Base-by-base conservation (phyloP, 2,797 vertebrate genomes). In the Sebastes cheni region DNA sequence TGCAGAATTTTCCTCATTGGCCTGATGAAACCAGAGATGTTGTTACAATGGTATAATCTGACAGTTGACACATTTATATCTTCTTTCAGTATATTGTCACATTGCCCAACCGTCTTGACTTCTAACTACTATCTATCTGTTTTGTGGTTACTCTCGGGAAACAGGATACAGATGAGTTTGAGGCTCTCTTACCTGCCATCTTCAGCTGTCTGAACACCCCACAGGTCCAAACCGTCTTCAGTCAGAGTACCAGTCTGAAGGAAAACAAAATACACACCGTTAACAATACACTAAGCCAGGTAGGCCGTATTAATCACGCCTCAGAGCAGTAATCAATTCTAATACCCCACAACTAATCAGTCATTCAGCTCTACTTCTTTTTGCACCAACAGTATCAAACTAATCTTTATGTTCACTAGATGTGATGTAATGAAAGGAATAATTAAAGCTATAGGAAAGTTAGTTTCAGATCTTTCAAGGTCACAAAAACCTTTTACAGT, bases 241-340 rank as follows among this genome's bases (percentile, higher is more conserved):
- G 98, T 99, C 55, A 99, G 97, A 3, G 98, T 99, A 50, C 98
- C 98, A 61, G 98, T 99, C 98, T 99, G 84, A 78, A 14, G 72
- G 73, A 72, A 14, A 16, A 36, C 71, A 55, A 23, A 42, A 64
- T 4, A 78, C 2, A 61, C 4, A 73, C 3, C 4, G 16, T 8
- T 67, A 18, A 42, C 3, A 42, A 18, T 8, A 2, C 22, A 58
- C 34, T 13, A 65, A 52, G 1, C 2, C 14, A 20, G 18, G 46
- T n/a, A 25, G 23, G 30, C 5, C 2, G 2, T 5, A 25, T 20
- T 59, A 29, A 23, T 42, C 32, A 8, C 1, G 4, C 1, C 8
- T 12, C 25, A 60, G 11, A 39, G 68, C 27, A 67, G 0, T 80
- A 62, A 77, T 54, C 14, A 55, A 30, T 62, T 50, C 22, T 13